A percentile compares a stretch with the other conserved stretches of the same genome.
Evolutionary conservation across 1,140 invertebrate species (phyloP).

Genomic region (Holotrichia oblita): DNA sequence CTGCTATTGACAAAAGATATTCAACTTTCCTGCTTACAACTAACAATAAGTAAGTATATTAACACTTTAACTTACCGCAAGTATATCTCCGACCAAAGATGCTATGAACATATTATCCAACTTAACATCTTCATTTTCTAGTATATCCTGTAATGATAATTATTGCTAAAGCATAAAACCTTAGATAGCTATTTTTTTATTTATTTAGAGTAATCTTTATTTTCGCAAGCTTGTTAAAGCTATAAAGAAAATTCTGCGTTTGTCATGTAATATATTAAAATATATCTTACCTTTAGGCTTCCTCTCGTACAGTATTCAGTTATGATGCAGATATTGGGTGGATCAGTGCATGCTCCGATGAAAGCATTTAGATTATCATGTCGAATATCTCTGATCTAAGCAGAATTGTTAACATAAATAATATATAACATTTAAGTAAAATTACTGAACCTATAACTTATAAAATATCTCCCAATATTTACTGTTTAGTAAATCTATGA

Average conservation of each 20-base stretch:
- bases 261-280: no score
- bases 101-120: conserved; percentile 93
- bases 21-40: no score
- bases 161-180: neutral
- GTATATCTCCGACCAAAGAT: conserved; percentile 86
- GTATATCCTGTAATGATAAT: conserved; percentile 77
- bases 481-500: no score
- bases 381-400: conserved; percentile 85
- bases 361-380: conserved; percentile 94
- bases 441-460: no score
- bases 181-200: neutral
- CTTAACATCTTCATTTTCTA: conserved; percentile 90
- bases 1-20: no score
- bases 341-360: conserved; percentile 92
- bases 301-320: conserved; percentile 92
- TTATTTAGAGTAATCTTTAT: neutral
- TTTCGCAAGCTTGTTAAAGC: neutral
- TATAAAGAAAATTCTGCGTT: neutral
- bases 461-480: no score
- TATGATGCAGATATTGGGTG: conserved; percentile 88
- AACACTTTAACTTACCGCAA: conserved; percentile 72
- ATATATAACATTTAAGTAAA: neutral
- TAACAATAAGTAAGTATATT: no score
- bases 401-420: conserved; percentile 49
- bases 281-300: conserved; percentile 77